Conservation (phyloP, 2,888 invertebrate genomes). For the Agonopterix heracliana region DNA sequence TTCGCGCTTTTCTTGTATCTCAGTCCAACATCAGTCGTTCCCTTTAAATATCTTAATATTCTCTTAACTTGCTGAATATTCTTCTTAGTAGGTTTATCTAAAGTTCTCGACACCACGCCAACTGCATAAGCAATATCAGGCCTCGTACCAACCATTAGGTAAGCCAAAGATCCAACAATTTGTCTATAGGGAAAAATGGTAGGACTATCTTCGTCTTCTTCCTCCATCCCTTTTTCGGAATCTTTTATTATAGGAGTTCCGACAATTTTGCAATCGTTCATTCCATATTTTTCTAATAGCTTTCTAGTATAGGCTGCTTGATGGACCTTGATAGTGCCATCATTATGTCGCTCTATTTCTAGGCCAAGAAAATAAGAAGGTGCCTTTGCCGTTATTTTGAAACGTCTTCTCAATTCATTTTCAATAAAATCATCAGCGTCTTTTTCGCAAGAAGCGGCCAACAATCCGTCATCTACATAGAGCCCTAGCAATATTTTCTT, state of each 20-base stretch:
- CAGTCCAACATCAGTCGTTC: background rate
- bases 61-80: background rate
- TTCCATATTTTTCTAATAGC: background rate
- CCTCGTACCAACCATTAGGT: background rate
- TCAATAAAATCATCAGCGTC: background rate
- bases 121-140: background rate
- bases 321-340: slow-evolving; percentile 1
- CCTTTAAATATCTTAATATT: background rate
- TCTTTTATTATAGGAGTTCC: background rate
- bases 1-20: background rate
- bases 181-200: background rate
- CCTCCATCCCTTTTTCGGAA: background rate
- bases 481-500: slow-evolving; percentile 7
- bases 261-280: background rate
- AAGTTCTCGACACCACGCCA: background rate
- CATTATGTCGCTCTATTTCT: background rate
- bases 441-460: slow-evolving; percentile 1
- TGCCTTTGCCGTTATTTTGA: slow-evolving; percentile 1
- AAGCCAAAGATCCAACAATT: background rate
- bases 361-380: slow-evolving; percentile 2
- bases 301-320: background rate
- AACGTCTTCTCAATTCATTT: background rate
- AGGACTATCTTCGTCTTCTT: background rate
- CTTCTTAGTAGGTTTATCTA: background rate
- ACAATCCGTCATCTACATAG: slow-evolving; percentile 13